phyloP scores from a whole-genome alignment of 2,797 vertebrate genomes.

The Hoplostethus atlanticus region DNA sequence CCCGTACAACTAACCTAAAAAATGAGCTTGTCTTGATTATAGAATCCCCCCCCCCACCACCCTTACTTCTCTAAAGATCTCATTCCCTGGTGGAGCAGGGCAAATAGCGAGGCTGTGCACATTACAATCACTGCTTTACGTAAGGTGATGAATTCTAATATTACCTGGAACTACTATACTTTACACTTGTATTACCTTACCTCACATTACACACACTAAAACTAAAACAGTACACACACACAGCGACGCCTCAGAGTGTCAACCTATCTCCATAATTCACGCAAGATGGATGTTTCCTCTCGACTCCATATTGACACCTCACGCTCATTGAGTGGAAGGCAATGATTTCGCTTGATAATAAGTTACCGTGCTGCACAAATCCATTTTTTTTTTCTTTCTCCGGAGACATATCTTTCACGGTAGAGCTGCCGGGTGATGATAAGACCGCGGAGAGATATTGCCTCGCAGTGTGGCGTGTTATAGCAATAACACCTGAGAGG shows the following conservation, averaged over 20 bases:
- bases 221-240: constrained; percentile 25
- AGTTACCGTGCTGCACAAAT: constrained; percentile 48
- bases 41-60: neutral
- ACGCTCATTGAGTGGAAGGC: constrained; percentile 35
- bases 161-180: constrained; percentile 2
- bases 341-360: constrained; percentile 66
- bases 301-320: constrained; percentile 45
- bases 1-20: neutral
- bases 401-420: constrained; percentile 50
- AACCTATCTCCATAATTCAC: constrained; percentile 3
- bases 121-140: constrained; percentile 27
- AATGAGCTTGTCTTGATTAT: constrained; percentile 18
- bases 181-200: neutral
- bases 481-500: constrained; percentile 43
- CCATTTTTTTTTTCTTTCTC: constrained; percentile 41
- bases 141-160: constrained; percentile 35
- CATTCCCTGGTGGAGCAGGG: constrained; percentile 11
- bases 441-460: constrained; percentile 51
- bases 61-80: constrained; percentile 10
- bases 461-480: constrained; percentile 31
- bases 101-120: neutral
- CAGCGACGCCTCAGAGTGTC: constrained; percentile 10
- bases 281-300: constrained; percentile 30
- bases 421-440: constrained; percentile 62
- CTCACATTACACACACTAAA: constrained; percentile 7